Evolutionary conservation across 2,888 invertebrate species (phyloP).

Genomic region (Cephalotes varians): DNA sequence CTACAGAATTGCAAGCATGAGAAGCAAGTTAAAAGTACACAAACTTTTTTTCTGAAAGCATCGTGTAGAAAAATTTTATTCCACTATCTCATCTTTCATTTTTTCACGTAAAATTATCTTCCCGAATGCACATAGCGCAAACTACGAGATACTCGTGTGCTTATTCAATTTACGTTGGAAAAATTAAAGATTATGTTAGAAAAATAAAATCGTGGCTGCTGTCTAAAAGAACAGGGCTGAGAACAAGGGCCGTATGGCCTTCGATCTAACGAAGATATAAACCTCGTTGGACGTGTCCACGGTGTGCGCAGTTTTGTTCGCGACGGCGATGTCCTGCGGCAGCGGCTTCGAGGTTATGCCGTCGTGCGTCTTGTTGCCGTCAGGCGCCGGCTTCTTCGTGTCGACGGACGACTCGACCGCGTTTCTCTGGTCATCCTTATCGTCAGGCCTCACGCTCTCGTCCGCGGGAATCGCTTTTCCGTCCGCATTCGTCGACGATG

Average conservation of each 20-base stretch:
- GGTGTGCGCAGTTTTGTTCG: slow-evolving; percentile 61
- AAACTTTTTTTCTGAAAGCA: background rate
- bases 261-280: slow-evolving; percentile 22
- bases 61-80: background rate
- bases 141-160: background rate
- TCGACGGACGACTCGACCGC: background rate
- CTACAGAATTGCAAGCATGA: background rate
- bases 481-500: slow-evolving; percentile 22
- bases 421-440: background rate
- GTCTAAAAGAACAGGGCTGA: background rate
- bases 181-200: too few species aligned
- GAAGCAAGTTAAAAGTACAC: background rate
- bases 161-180: background rate
- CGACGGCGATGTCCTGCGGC: background rate
- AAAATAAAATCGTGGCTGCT: background rate
- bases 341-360: slow-evolving; percentile 67
- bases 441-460: background rate
- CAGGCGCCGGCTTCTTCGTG: slow-evolving; percentile 6
- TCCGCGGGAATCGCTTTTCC: background rate
- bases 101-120: background rate
- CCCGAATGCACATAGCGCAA: background rate
- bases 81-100: background rate
- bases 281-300: slow-evolving; percentile 63
- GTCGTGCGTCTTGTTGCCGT: slow-evolving; percentile 52
- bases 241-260: too few species aligned